Percentiles rank a stretch among this genome's conserved stretches.
These are phyloP conservation scores for Enteromius unitaeniatus DNA, from an alignment of 2,797 vertebrate genomes.

Conservation along the genomic window DNA sequence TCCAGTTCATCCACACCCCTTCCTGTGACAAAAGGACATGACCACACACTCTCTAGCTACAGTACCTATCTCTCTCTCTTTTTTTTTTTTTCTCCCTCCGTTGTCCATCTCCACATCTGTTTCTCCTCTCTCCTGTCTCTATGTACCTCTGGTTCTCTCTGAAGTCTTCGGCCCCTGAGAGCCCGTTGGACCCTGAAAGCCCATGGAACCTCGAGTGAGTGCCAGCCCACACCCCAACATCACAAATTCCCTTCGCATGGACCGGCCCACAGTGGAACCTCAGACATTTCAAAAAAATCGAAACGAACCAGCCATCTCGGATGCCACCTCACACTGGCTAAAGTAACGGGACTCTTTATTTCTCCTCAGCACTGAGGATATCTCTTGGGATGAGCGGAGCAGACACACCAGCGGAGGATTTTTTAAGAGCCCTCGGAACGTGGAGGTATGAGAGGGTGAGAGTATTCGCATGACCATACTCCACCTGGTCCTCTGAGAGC, in stretches of 20 bases:
- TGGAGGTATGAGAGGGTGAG: slow-evolving; percentile 35
- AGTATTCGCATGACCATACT: slow-evolving; percentile 21
- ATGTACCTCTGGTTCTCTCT: slow-evolving; percentile 78
- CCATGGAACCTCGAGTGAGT: slow-evolving; percentile 86
- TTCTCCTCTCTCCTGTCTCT: slow-evolving; percentile 81
- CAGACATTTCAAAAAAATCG: slow-evolving; percentile 58
- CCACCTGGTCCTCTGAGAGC: slow-evolving; percentile 56
- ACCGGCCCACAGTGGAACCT: slow-evolving; percentile 71
- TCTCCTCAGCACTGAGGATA: slow-evolving; percentile 73
- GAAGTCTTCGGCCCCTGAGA: slow-evolving; percentile 83
- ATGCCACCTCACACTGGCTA: slow-evolving; percentile 61
- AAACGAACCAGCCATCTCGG: slow-evolving; percentile 57
- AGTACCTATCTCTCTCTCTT: slow-evolving; percentile 58
- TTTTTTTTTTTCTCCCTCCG: slow-evolving; percentile 68
- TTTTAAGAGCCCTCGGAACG: background rate
- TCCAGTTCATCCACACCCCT: slow-evolving; percentile 71
- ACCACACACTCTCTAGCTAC: slow-evolving; percentile 64
- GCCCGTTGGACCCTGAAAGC: slow-evolving; percentile 79
- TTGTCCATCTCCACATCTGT: slow-evolving; percentile 80
- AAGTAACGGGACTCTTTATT: slow-evolving; percentile 65
- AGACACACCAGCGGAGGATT: background rate
- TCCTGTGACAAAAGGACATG: slow-evolving; percentile 68
- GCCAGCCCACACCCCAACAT: slow-evolving; percentile 68
- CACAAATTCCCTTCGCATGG: slow-evolving; percentile 66
- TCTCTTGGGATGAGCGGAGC: slow-evolving; percentile 56